Conservation (phyloP, 2,113 vertebrate genomes). For the Toxostoma redivivum region DNA sequence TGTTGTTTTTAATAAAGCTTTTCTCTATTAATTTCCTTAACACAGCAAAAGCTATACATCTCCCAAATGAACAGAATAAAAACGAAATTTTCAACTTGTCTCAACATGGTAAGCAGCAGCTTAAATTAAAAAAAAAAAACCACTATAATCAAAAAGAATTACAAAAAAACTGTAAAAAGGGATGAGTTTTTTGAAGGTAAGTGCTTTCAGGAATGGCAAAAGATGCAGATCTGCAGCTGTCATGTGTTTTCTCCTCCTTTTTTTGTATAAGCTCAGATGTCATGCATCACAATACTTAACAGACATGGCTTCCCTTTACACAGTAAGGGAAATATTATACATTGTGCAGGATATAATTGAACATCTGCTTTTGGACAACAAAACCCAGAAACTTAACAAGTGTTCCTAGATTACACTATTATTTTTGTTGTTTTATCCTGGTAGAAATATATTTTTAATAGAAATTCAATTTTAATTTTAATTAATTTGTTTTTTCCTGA, state of each 20-base stretch:
- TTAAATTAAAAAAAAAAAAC: not conserved
- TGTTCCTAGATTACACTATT: not conserved
- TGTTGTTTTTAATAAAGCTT: not conserved
- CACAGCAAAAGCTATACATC: not conserved
- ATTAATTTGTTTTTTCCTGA: not conserved
- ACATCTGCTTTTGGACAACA: not conserved
- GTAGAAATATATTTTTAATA: not conserved
- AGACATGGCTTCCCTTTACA: not conserved
- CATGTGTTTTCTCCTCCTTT: not conserved
- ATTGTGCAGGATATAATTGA: not conserved
- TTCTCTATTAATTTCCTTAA: not conserved
- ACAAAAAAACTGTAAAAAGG: not conserved
- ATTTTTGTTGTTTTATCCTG: not conserved
- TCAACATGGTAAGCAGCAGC: not conserved
- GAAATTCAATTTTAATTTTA: too few relatives aligned
- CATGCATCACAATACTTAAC: not conserved
- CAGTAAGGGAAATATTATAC: not conserved
- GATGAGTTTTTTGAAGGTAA: not conserved
- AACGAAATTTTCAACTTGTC: not conserved
- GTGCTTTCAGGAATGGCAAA: not conserved
- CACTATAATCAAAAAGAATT: not conserved
- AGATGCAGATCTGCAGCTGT: not conserved
- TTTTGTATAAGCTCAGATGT: not conserved
- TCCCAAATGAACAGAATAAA: not conserved
- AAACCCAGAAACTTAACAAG: not conserved